Evolutionary conservation across 2,888 invertebrate species (phyloP), one percentile per base, ranked within the genome.

Genomic region (Tribolium freemani): DNA sequence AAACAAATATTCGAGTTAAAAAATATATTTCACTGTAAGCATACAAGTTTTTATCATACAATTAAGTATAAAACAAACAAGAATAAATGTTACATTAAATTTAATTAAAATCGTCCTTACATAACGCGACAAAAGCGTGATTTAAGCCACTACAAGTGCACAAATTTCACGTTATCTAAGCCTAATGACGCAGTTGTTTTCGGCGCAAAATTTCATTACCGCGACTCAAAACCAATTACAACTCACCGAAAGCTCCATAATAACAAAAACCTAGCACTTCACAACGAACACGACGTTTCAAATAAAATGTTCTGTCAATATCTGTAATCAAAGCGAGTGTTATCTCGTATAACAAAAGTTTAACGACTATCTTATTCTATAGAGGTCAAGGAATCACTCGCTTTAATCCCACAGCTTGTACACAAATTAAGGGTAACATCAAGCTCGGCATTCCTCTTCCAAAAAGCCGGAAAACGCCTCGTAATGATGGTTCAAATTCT

Each of bases 401-500:
- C 11, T 64, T 53, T 66, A 53, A 64, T 64, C 63, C 51, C 31
- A 63, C 51, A 48, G 16, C 11, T 64, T 45, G 64, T 64, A 16
- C 64, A 64, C 64, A 30, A 30, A 53, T 63, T 54, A 54, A 64
- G 64, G 64, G 53, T 11, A 8, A 64, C 8, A 13, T 58, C 44
- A 71, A 58, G 16, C 16, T 26, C 48, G 71, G 75, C 88, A 89
- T 56, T 88, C 84, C 5, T 82, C 80, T 77, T 85, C 87, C 77
- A 90, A 84, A 81, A 92, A 88, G 2, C 90, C 90, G 13, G 89
- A 89, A 87, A 94, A 98, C 0, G 96, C 98, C 87, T 95, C 93
- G 88, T 93, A 98, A 83, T 93, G 94, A 88, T 98, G 98, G 87
- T 98, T 98, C 21, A 98, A 88, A 45, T 93, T 92, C 48, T 90